phyloP scores from a whole-genome alignment of 2,113 vertebrate species.

The Elephas maximus region DNA sequence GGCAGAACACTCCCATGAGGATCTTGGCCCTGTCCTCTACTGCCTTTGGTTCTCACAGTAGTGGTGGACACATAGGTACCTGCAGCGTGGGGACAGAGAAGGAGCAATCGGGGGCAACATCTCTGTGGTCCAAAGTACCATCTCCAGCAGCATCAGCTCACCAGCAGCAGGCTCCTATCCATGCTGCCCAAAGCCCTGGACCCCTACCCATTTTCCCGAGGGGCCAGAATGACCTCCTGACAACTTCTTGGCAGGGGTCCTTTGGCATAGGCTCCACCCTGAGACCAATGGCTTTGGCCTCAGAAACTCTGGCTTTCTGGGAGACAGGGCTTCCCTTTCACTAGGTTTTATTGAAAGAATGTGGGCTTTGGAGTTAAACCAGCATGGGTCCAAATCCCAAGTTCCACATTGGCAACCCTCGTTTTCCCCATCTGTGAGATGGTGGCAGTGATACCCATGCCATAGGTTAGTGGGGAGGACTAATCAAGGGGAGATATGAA shows the following conservation, averaged over 20 bases:
- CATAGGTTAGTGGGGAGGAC: neutral
- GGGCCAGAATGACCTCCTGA: neutral
- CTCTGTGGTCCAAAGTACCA: neutral
- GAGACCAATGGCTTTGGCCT: neutral
- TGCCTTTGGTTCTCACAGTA: fast-evolving
- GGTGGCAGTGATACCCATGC: fast-evolving
- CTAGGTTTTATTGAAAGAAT: neutral
- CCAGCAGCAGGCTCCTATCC: neutral
- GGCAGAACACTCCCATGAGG: neutral
- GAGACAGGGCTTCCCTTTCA: neutral
- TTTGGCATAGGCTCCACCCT: fast-evolving
- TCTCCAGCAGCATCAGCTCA: neutral
- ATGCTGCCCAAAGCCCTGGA: neutral
- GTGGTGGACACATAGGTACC: fast-evolving
- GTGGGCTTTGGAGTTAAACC: neutral
- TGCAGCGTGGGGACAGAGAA: fast-evolving
- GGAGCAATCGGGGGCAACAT: fast-evolving
- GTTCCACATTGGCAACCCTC: neutral
- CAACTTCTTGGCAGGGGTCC: neutral
- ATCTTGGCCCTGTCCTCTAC: neutral
- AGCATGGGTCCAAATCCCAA: too few relatives aligned
- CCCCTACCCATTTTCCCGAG: neutral
- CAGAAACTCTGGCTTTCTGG: neutral
- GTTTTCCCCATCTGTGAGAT: neutral
- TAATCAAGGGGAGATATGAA: neutral